Evolutionary conservation across 2,113 vertebrate genomes (phyloP).

Genomic region (Anolis carolinensis): DNA sequence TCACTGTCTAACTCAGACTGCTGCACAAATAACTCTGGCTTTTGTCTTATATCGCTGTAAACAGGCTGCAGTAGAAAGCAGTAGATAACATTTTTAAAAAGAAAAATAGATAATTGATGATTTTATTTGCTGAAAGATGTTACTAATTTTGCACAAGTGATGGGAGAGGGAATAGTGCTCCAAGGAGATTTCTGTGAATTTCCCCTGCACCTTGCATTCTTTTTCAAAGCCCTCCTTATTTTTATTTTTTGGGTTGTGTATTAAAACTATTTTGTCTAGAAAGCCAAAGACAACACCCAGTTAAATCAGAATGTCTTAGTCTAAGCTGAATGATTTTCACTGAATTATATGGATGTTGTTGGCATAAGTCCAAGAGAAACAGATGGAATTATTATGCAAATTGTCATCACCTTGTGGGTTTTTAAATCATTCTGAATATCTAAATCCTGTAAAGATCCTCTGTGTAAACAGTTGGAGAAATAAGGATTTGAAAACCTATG

Average conservation of each 20-base stretch:
- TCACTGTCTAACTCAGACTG: background rate
- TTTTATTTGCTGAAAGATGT: background rate
- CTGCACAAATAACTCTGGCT: background rate
- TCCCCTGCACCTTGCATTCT: background rate
- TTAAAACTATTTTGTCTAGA: background rate
- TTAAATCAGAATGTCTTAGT: background rate
- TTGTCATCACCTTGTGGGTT: background rate
- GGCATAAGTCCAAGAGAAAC: background rate
- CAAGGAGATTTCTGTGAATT: background rate
- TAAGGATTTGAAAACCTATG: conserved; percentile 8
- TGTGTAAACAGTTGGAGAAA: conserved; percentile 4
- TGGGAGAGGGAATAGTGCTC: background rate
- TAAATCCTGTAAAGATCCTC: background rate
- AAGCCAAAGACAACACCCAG: background rate
- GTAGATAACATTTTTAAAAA: background rate
- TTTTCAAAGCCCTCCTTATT: background rate
- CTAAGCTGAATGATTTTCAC: background rate
- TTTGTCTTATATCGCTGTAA: background rate
- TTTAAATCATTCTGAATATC: conserved; percentile 20
- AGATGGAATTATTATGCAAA: conserved; percentile 17
- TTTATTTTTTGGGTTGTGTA: background rate
- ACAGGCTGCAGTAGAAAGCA: background rate
- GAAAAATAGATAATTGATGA: background rate
- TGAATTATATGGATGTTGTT: background rate
- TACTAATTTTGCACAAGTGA: background rate